Conservation (phyloP, 1,140 invertebrate species). For the Rhagoletis pomonella region DNA sequence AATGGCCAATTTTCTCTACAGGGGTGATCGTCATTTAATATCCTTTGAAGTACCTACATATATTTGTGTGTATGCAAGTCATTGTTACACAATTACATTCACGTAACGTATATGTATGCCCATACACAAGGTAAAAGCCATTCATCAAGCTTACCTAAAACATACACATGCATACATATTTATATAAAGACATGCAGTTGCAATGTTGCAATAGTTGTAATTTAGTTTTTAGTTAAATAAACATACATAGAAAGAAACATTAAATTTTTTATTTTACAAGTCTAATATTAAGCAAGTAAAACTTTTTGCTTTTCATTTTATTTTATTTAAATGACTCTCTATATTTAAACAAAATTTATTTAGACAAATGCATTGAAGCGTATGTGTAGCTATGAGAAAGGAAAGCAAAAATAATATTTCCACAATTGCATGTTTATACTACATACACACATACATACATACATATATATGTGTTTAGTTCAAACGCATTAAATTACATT, state of each 20-base stretch:
- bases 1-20: no score
- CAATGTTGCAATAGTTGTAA: background rate
- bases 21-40: background rate
- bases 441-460: background rate
- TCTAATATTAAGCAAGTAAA: constrained; percentile 18
- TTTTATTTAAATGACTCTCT: constrained; percentile 46
- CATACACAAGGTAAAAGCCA: no score
- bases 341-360: constrained; percentile 31
- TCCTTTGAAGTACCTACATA: background rate
- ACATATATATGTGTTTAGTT: background rate
- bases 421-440: background rate
- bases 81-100: background rate
- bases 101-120: no score
- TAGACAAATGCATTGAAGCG: constrained; percentile 17
- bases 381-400: no score
- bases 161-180: background rate
- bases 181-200: background rate
- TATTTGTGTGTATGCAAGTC: background rate
- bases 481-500: background rate
- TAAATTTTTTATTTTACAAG: background rate
- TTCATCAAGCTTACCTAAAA: background rate
- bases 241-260: background rate
- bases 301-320: background rate
- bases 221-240: constrained; percentile 21
- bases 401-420: background rate